These are phyloP conservation scores for Pseudomyrmex sp. DNA, from an alignment of 1,140 invertebrate genomes.

Conservation along the genomic window DNA sequence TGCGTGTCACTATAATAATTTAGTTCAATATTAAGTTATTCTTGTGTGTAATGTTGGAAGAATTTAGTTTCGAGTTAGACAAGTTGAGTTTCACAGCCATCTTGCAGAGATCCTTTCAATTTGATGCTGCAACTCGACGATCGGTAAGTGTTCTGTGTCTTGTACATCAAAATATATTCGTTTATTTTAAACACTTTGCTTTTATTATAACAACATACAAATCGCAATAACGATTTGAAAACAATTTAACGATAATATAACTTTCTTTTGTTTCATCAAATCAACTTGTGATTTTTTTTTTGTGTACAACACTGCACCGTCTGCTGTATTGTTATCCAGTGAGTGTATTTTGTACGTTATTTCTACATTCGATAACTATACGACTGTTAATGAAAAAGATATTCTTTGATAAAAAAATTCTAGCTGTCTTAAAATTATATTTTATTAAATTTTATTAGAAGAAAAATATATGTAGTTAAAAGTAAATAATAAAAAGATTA, in stretches of 20 bases:
- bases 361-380: background rate
- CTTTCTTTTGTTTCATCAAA: background rate
- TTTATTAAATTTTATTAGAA: background rate
- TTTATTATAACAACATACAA: background rate
- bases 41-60: background rate
- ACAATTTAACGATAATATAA: background rate
- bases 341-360: too few species aligned
- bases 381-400: constrained; percentile 29
- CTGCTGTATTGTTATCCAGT: background rate
- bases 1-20: too few species aligned
- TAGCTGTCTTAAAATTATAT: background rate
- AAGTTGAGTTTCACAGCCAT: background rate
- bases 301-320: background rate
- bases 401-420: background rate
- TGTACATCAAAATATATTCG: background rate
- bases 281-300: background rate
- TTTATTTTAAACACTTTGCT: background rate
- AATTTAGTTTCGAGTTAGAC: background rate
- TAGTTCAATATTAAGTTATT: background rate
- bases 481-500: background rate
- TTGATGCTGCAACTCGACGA: background rate
- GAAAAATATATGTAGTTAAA: background rate
- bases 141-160: background rate
- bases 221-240: background rate
- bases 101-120: constrained; percentile 12